Conservation (phyloP, 2,113 vertebrate genomes). For the Entelurus aequoreus region DNA sequence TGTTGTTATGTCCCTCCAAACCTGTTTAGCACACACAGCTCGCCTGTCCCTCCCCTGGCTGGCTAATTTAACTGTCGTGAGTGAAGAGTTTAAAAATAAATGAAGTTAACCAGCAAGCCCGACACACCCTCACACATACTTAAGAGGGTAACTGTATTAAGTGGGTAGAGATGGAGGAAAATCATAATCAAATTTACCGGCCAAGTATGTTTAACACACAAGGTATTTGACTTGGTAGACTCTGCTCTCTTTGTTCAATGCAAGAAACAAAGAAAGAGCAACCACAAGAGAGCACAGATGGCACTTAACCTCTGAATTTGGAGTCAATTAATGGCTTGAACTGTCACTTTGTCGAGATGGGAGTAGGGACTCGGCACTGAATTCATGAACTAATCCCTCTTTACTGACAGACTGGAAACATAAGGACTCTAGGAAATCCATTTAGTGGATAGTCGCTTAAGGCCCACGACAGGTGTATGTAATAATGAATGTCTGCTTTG, state of each 20-base stretch:
- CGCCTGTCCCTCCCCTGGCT: constrained; percentile 21
- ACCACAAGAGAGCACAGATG: no score
- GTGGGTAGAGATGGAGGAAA: no score
- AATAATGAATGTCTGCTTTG: constrained; percentile 30
- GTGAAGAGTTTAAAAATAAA: constrained; percentile 35
- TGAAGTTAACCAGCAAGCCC: constrained; percentile 52
- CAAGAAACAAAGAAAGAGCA: no score
- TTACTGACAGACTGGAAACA: constrained; percentile 30
- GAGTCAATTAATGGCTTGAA: constrained; percentile 16
- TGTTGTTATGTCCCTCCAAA: constrained; percentile 29
- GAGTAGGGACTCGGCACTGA: constrained; percentile 13
- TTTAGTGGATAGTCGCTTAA: constrained; percentile 54
- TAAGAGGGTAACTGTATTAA: constrained; percentile 1
- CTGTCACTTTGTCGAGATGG: constrained; percentile 28
- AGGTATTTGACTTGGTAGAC: no score
- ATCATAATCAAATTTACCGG: no score
- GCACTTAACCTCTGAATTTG: neutral
- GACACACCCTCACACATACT: constrained; percentile 38
- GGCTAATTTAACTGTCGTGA: constrained; percentile 27
- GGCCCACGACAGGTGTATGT: constrained; percentile 57
- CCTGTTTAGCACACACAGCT: constrained; percentile 33
- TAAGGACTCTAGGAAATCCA: constrained; percentile 39
- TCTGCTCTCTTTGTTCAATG: no score
- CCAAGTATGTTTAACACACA: no score
- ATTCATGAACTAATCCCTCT: constrained; percentile 31